Base-by-base conservation (phyloP, 2,888 invertebrate genomes). In the Geotrupes spiniger region DNA sequence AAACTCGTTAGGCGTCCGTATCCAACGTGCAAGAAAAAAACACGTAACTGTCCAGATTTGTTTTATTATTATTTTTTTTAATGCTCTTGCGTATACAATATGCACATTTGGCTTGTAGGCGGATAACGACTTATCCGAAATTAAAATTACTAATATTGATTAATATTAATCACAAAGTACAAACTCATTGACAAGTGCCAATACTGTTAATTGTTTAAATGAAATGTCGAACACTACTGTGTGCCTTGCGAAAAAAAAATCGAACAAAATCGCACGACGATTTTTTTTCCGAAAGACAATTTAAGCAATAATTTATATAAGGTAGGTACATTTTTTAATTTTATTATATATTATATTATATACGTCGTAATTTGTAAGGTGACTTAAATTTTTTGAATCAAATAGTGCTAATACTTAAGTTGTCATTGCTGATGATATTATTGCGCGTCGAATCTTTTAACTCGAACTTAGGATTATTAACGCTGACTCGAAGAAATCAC, bases 181-280 rank as follows among this genome's bases (percentile, higher is more conserved):
- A 57, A 57, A 57, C 46, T 53, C 36, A 49, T 55, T 51, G 53
- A 57, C 55, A 56, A 56, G 57, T 57, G 57, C 57, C 57, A 57
- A 57, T 53, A 49, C 33, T 49, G 42, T 44, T 45, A 40, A 33
- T 33, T 33, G 33, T 33, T 33, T 33, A 14, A 39, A 38, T 21
- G 37, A 45, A 27, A 26, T 25, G 11, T 37, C 37, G n/a, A n/a
- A n/a, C n/a, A n/a, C n/a, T n/a, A n/a, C n/a, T n/a, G 17, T 39
- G 45, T 45, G 45, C 45, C 45, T 45, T 45, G 21, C 21, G 25
- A 12, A 29, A 45, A 25, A 26, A 38, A 15, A 21, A 43, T 44
- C 11, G 26, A 14, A 26, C 9, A n/a, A 29, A 29, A 8, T 11
- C 14, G 33, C 15, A 15, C 15, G 12, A 14, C 33, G 15, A 15